phyloP scores from a whole-genome alignment of 1,140 invertebrate genomes.

The Papilio glaucus region DNA sequence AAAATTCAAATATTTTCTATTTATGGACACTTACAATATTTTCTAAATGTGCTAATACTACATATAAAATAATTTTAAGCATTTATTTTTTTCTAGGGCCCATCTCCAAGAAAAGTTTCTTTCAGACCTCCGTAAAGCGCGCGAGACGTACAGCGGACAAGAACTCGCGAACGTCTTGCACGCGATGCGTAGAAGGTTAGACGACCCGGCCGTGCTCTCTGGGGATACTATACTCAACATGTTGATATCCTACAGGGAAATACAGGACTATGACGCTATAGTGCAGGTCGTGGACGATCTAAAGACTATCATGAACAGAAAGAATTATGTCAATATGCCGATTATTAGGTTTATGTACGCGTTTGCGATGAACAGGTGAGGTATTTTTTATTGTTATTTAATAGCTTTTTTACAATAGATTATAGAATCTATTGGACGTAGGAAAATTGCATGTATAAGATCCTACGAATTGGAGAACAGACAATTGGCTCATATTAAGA shows the following conservation, averaged over 20 bases:
- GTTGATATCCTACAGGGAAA: slow-evolving; percentile 95
- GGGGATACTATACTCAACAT: slow-evolving; percentile 97
- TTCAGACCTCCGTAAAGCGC: slow-evolving; percentile 95
- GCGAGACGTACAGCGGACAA: slow-evolving; percentile 93
- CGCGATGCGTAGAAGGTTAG: slow-evolving; percentile 95
- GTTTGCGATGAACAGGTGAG: slow-evolving; percentile 97
- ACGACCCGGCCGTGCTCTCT: slow-evolving; percentile 98
- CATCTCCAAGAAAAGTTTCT: slow-evolving; percentile 99
- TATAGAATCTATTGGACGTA: background rate
- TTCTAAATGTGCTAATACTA: too few relatives aligned
- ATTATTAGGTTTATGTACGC: slow-evolving; percentile 97
- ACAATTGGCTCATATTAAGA: too few relatives aligned
- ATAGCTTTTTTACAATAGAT: too few relatives aligned
- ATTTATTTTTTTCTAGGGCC: slow-evolving; percentile 85
- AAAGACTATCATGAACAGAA: slow-evolving; percentile 95
- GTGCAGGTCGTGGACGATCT: slow-evolving; percentile 98
- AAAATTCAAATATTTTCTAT: too few relatives aligned
- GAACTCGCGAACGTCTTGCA: slow-evolving; percentile 94
- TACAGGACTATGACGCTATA: slow-evolving; percentile 99
- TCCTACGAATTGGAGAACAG: too few relatives aligned
- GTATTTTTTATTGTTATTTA: slow-evolving; percentile 26
- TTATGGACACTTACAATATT: too few relatives aligned
- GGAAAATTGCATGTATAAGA: too few relatives aligned
- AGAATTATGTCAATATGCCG: slow-evolving; percentile 94
- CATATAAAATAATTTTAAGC: too few relatives aligned